Evolutionary conservation across 1,140 invertebrate genomes (phyloP), one percentile per base, ranked within the genome.

Genomic region (Vanessa tameamea): DNA sequence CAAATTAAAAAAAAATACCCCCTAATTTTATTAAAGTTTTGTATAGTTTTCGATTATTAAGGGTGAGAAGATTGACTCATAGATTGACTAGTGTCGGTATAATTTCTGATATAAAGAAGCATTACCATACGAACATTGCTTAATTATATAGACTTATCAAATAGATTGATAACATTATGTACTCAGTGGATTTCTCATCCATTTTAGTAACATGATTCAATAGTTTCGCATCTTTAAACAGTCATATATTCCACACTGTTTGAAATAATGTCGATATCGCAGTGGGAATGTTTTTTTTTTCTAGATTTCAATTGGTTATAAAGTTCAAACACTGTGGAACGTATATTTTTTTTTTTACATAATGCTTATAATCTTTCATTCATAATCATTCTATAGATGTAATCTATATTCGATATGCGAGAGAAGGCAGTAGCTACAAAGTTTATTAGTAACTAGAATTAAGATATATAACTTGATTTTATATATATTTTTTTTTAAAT

Each of bases 251-350:
- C 82, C 84, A 86, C 84, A 84, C 81, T 84, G 85, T 82, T 86
- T 86, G 71, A 74, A 83, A 81, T 72, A 71, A 50, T 72, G 50
- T 47, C 71, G 64, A 63, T 64, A 80, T 87, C 86, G 85, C 85
- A 87, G 83, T 88, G 85, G 85, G 85, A 78, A 81, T 85, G 79
- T 63, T 61, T 82, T 79, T 16, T 74, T 72, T 67, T 51, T 74
- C 64, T 26, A 43, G 64, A 74, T 31, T 4, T 31, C 14, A 69
- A 51, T 66, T 67, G 51, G 23, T 55, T 57, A 5, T 66, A 47
- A 50, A 73, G 47, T 83, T 78, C 81, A 80, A 81, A 78, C 82
- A 87, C 64, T 85, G 82, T 88, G 87, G 76, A 87, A 82, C 57
- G 5, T 61, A 61, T 9, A 13, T n/a, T 59, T 15, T 15, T 5